Evolutionary conservation across 2,113 vertebrate genomes (phyloP).

Genomic region (Grallaria varia): DNA sequence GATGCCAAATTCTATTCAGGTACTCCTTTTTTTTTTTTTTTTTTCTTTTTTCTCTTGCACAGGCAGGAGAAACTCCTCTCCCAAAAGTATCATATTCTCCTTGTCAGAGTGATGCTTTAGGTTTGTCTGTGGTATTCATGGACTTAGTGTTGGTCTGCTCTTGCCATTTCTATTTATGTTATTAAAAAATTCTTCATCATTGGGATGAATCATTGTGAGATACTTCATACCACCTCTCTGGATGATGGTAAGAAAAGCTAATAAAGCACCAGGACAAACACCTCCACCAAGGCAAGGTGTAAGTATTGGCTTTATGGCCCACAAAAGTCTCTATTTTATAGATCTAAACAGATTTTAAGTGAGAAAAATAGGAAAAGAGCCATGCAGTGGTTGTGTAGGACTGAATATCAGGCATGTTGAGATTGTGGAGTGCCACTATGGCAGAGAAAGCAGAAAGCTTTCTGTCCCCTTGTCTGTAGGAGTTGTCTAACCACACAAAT

Average conservation of each 20-base stretch:
- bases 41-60: not conserved
- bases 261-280: not conserved
- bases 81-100: not conserved
- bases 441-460: not conserved
- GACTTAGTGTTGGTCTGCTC: not conserved
- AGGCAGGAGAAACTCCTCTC: not conserved
- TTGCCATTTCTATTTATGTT: not conserved
- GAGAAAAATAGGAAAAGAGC: not conserved
- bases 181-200: not conserved
- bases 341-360: not conserved
- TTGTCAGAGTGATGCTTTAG: not conserved
- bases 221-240: not conserved
- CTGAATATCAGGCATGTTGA: not conserved
- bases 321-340: not conserved
- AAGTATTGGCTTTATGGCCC: not conserved
- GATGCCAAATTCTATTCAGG: not conserved
- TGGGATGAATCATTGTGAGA: not conserved
- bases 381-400: not conserved
- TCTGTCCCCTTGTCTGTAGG: rapidly evolving
- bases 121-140: not conserved
- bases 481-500: not conserved
- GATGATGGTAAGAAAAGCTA: not conserved
- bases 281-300: not conserved
- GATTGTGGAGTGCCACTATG: not conserved
- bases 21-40: not conserved